A percentile compares a stretch with the other conserved stretches of the same genome.
Evolutionary conservation across 2,113 vertebrate species (phyloP).

Genomic region (Emydocephalus ijimae): DNA sequence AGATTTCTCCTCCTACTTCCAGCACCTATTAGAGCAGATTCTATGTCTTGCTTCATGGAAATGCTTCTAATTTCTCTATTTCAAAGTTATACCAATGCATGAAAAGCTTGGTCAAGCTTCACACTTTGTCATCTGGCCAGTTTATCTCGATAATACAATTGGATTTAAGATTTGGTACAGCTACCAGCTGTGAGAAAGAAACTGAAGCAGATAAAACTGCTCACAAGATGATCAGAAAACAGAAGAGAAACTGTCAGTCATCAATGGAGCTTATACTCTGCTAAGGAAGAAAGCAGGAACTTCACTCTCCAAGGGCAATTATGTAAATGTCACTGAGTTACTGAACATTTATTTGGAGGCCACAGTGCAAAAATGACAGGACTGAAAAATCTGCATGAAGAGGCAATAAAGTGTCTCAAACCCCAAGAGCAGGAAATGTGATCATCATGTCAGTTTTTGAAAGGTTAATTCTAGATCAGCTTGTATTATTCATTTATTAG

Average conservation of each 20-base stretch:
- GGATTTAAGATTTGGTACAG: neutral
- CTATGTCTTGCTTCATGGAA: neutral
- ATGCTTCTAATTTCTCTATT: conserved; percentile 1
- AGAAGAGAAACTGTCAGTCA: neutral
- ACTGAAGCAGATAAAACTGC: neutral
- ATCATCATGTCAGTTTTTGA: conserved; percentile 4
- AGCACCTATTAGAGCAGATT: neutral
- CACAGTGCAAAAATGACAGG: conserved; percentile 22
- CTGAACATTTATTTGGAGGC: conserved; percentile 1
- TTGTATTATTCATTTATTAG: neutral
- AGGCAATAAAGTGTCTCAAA: neutral
- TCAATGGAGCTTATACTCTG: neutral
- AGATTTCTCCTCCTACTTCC: neutral
- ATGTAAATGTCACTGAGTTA: conserved; percentile 9
- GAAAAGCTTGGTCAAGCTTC: neutral
- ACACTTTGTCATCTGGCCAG: neutral
- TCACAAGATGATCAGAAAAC: neutral
- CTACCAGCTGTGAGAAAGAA: neutral
- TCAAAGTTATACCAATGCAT: neutral
- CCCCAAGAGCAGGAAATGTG: neutral
- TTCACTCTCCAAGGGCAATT: conserved; percentile 12
- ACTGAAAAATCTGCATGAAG: neutral
- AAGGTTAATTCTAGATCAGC: conserved; percentile 3
- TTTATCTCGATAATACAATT: neutral
- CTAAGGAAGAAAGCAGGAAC: neutral